A percentile compares a stretch with the other conserved stretches of the same genome.
These are phyloP conservation scores for Hypsibius dujardini DNA, from an alignment of 1,140 invertebrate species.

Conservation along the genomic window DNA sequence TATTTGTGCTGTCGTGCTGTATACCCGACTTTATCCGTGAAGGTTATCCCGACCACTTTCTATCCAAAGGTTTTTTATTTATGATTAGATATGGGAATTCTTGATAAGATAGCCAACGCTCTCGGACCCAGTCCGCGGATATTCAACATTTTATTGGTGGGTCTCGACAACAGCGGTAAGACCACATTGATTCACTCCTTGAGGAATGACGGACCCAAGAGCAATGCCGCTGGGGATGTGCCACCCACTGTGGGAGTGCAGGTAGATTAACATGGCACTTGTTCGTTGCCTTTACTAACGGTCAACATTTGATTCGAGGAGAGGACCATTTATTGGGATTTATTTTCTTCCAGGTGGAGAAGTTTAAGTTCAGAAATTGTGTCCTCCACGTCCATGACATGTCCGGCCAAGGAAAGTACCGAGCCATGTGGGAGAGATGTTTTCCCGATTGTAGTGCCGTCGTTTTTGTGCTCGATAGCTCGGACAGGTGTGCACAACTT, in stretches of 20 bases:
- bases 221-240: constrained; percentile 43
- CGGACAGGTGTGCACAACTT: constrained; percentile 43
- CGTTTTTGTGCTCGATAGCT: constrained; percentile 89
- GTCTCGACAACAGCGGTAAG: constrained; percentile 94
- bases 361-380: constrained; percentile 38
- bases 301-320: background rate
- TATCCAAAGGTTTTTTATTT: too few relatives aligned
- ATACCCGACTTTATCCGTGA: too few relatives aligned
- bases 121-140: constrained; percentile 1
- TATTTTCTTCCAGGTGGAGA: constrained; percentile 42
- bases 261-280: constrained; percentile 45
- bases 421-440: constrained; percentile 91
- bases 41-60: too few relatives aligned
- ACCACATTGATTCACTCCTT: constrained; percentile 78
- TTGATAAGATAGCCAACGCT: constrained; percentile 9
- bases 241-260: constrained; percentile 82
- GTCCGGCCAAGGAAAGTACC: constrained; percentile 83
- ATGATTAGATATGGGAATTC: background rate
- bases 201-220: constrained; percentile 56
- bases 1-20: too few relatives aligned
- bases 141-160: constrained; percentile 69
- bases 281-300: background rate
- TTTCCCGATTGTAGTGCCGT: constrained; percentile 82
- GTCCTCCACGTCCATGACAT: constrained; percentile 46
- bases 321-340: constrained; percentile 1